Evolutionary conservation across 64 coral and sea anemone species (phyloP).

Genomic region (Acropora yongei): DNA sequence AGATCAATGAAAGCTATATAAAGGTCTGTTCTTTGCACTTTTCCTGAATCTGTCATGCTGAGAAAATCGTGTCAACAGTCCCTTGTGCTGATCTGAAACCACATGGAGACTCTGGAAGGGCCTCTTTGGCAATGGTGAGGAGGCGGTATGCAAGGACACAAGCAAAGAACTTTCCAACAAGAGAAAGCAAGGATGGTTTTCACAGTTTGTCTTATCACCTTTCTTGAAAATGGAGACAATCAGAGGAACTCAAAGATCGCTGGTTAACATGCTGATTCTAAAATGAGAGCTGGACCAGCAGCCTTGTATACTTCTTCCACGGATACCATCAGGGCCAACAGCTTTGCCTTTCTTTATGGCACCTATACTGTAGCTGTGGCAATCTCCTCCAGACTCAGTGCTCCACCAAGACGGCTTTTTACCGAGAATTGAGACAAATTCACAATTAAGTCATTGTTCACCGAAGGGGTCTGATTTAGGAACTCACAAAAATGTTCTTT

Average conservation of each 20-base stretch:
- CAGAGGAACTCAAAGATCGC: conserved; percentile 4
- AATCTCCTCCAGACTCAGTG: no score
- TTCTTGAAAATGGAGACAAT: not conserved
- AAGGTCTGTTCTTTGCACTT: conserved; percentile 32
- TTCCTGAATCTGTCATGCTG: conserved; percentile 34
- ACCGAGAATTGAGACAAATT: no score
- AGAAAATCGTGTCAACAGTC: conserved; percentile 32
- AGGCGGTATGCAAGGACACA: not conserved
- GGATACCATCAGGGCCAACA: conserved; percentile 14
- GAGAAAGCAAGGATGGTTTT: conserved; percentile 32
- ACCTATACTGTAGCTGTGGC: no score
- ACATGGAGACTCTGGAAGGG: not conserved
- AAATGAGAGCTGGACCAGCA: conserved; percentile 1
- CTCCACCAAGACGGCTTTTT: no score
- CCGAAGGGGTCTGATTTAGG: no score
- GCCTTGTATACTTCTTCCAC: not conserved
- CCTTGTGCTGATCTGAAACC: not conserved
- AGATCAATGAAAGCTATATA: conserved; percentile 39
- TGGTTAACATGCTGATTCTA: not conserved
- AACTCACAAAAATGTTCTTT: no score
- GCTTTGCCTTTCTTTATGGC: conserved; percentile 5
- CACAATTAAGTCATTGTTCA: no score
- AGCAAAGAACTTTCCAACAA: conserved; percentile 47
- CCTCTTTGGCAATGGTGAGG: not conserved
- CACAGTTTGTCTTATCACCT: conserved; percentile 20